Evolutionary conservation across 2,113 vertebrate species (phyloP).

Genomic region (Corapipo altera): DNA sequence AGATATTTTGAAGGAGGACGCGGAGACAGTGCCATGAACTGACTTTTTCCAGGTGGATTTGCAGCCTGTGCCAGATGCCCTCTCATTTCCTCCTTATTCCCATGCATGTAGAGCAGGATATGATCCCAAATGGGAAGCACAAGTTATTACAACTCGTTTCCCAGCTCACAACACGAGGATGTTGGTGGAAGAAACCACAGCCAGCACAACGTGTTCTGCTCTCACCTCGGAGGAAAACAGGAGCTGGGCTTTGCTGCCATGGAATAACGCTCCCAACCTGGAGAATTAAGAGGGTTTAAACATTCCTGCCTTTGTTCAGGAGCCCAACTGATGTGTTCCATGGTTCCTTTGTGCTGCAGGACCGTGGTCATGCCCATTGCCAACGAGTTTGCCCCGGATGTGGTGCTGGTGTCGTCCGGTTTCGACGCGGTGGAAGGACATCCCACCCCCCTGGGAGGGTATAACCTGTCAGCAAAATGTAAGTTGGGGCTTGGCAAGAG

Average conservation of each 20-base stretch:
- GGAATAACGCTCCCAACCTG: not conserved
- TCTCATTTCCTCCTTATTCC: not conserved
- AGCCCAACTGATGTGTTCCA: not conserved
- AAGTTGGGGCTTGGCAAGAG: constrained; percentile 59
- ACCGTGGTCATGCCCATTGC: constrained; percentile 96
- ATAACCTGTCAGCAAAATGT: constrained; percentile 93
- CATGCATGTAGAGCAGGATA: not conserved
- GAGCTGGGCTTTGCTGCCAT: not conserved
- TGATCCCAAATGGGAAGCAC: not conserved
- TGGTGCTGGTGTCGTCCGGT: constrained; percentile 94
- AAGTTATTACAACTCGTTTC: not conserved
- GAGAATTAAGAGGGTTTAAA: not conserved
- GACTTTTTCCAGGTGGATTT: not conserved
- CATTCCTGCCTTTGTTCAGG: not conserved
- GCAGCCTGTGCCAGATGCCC: not conserved
- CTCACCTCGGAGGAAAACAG: not conserved
- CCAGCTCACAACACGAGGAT: not conserved
- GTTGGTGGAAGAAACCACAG: not conserved
- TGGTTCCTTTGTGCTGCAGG: constrained; percentile 67
- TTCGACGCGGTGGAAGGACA: constrained; percentile 95
- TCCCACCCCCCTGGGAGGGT: constrained; percentile 90
- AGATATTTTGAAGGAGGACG: not conserved
- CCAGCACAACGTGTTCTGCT: not conserved
- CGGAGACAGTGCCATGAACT: not conserved
- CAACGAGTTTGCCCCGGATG: constrained; percentile 90